phyloP scores from a whole-genome alignment of 2,797 vertebrate genomes.

The Delichon dasypus region DNA sequence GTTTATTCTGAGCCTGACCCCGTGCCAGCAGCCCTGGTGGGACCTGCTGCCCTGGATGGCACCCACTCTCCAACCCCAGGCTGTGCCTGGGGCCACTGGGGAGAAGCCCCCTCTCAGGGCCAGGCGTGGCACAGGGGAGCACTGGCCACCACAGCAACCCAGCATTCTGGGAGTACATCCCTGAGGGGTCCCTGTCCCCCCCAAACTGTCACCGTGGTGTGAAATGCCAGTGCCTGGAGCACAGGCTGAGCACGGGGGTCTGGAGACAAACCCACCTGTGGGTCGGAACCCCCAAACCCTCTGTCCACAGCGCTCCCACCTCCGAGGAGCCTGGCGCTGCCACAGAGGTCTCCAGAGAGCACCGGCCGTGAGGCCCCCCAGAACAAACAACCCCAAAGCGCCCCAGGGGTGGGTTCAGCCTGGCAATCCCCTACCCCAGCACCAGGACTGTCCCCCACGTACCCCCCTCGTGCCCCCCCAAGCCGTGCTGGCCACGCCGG shows the following conservation, averaged over 20 bases:
- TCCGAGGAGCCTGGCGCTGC: background rate
- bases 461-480: background rate
- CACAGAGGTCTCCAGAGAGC: background rate
- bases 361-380: rapidly evolving
- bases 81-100: rapidly evolving
- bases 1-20: conserved; percentile 64
- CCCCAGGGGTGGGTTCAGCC: background rate
- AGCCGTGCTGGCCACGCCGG: rapidly evolving
- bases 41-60: background rate
- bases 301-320: rapidly evolving
- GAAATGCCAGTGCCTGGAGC: background rate
- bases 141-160: rapidly evolving
- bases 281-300: background rate
- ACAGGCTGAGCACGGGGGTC: background rate
- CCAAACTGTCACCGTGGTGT: rapidly evolving
- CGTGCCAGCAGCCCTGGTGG: background rate
- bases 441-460: background rate
- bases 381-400: background rate
- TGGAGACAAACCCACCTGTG: rapidly evolving
- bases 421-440: rapidly evolving
- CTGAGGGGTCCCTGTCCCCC: background rate
- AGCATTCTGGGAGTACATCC: rapidly evolving
- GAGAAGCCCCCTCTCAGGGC: background rate
- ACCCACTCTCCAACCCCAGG: background rate
- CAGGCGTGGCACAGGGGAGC: rapidly evolving